Evolutionary conservation across 2,113 vertebrate genomes (phyloP).

Genomic region (Mixornis gularis): DNA sequence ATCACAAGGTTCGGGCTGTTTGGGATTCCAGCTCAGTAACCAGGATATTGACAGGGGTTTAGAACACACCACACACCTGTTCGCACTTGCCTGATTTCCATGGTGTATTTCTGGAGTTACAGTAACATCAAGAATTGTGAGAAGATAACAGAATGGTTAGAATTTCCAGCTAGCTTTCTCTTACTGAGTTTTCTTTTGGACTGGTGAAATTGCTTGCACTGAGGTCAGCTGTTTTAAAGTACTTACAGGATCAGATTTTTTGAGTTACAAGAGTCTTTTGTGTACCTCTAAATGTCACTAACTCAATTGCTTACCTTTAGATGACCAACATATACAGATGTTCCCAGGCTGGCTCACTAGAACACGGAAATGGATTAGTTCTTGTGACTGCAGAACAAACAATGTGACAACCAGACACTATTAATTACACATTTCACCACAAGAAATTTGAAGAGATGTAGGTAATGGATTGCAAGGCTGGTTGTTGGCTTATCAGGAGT

Average conservation of each 20-base stretch:
- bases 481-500: background rate
- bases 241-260: constrained; percentile 5
- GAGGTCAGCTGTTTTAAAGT: constrained; percentile 18
- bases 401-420: background rate
- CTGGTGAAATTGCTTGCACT: background rate
- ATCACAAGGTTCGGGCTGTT: background rate
- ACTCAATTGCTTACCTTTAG: constrained; percentile 5
- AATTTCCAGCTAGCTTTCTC: constrained; percentile 31
- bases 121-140: constrained; percentile 22
- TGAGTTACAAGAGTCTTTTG: constrained; percentile 16
- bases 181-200: constrained; percentile 20
- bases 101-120: constrained; percentile 42
- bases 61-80: constrained; percentile 13
- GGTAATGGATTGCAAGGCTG: background rate
- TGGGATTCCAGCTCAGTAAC: background rate
- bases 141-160: constrained; percentile 27
- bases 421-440: background rate
- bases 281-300: constrained; percentile 13
- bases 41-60: background rate
- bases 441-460: background rate
- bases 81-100: constrained; percentile 35
- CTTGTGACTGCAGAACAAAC: constrained; percentile 12
- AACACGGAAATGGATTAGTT: background rate
- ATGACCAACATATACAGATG: background rate
- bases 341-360: background rate